A percentile compares a stretch with the other conserved stretches of the same genome.
phyloP scores from a whole-genome alignment of 92 coral and sea anemone genomes.

The Siderastrea radians region DNA sequence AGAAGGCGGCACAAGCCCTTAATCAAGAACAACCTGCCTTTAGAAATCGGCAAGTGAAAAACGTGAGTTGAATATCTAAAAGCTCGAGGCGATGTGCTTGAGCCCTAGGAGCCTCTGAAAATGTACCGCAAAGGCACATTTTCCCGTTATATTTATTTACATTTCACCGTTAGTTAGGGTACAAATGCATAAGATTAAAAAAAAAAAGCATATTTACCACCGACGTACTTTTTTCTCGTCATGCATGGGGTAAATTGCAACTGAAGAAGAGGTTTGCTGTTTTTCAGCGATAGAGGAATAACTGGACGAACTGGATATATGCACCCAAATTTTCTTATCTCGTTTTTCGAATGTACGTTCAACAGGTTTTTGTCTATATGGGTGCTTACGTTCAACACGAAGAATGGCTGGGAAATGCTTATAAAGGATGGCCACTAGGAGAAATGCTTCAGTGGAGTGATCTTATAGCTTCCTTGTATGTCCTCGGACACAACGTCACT shows the following conservation, averaged over 20 bases:
- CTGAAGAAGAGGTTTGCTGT: too few relatives aligned
- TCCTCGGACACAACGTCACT: conserved; percentile 80
- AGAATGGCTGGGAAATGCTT: conserved; percentile 57
- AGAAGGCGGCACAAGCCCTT: conserved; percentile 42
- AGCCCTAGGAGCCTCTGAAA: too few relatives aligned
- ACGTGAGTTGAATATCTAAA: conserved; percentile 17
- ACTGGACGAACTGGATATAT: too few relatives aligned
- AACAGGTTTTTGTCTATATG: conserved; percentile 77
- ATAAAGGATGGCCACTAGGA: conserved; percentile 83
- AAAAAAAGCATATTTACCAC: too few relatives aligned
- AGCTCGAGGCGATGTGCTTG: too few relatives aligned
- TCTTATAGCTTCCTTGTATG: conserved; percentile 77
- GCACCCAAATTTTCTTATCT: background rate
- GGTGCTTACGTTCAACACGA: conserved; percentile 69
- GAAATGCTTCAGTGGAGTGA: conserved; percentile 95
- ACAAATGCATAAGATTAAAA: too few relatives aligned
- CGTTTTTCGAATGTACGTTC: background rate
- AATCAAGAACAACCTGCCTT: conserved; percentile 40
- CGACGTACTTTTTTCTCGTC: too few relatives aligned
- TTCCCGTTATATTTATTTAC: too few relatives aligned
- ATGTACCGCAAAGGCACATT: too few relatives aligned
- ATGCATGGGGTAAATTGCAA: too few relatives aligned
- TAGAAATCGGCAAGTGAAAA: conserved; percentile 43
- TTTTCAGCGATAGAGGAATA: too few relatives aligned
- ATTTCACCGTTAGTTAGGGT: too few relatives aligned